A percentile compares a stretch with the other conserved stretches of the same genome.
Evolutionary conservation across 2,888 invertebrate genomes (phyloP).

Genomic region (Drosophila niveifrons): DNA sequence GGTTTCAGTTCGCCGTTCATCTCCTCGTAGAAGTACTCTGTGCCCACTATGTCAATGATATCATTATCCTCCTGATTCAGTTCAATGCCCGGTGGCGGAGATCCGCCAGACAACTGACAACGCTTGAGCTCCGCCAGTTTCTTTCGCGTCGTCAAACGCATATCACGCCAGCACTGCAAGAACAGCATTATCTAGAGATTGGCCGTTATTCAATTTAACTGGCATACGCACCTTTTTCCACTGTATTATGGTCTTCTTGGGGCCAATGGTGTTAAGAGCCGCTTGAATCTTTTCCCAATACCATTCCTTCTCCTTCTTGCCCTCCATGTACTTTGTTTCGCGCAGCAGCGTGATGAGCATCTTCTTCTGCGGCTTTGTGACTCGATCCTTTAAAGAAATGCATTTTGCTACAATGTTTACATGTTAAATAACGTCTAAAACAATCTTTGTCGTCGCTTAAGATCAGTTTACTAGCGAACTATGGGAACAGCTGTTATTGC

Average conservation of each 20-base stretch:
- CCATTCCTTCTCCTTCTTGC: constrained; percentile 85
- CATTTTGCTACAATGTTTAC: background rate
- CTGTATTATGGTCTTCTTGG: constrained; percentile 84
- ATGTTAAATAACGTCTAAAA: background rate
- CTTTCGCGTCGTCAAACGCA: constrained; percentile 84
- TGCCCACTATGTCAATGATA: constrained; percentile 84
- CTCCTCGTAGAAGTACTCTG: constrained; percentile 84
- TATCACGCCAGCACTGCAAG: constrained; percentile 84
- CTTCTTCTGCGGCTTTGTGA: constrained; percentile 84
- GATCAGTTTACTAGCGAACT: background rate
- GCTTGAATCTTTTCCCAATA: constrained; percentile 85
- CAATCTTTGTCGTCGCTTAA: background rate
- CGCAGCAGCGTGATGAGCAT: constrained; percentile 84
- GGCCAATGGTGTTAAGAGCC: constrained; percentile 84
- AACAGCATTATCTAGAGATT: background rate
- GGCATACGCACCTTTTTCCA: constrained; percentile 82
- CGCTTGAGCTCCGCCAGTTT: constrained; percentile 84
- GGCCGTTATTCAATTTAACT: accelerated
- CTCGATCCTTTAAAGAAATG: constrained; percentile 84
- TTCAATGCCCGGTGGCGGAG: constrained; percentile 84
- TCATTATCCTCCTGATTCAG: constrained; percentile 84
- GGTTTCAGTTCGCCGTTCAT: constrained; percentile 84
- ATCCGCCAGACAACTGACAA: constrained; percentile 84
- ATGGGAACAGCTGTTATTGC: constrained; percentile 13
- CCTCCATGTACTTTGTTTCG: constrained; percentile 85